Evolutionary conservation across 2,113 vertebrate species (phyloP).

Genomic region (Petroica traversi): DNA sequence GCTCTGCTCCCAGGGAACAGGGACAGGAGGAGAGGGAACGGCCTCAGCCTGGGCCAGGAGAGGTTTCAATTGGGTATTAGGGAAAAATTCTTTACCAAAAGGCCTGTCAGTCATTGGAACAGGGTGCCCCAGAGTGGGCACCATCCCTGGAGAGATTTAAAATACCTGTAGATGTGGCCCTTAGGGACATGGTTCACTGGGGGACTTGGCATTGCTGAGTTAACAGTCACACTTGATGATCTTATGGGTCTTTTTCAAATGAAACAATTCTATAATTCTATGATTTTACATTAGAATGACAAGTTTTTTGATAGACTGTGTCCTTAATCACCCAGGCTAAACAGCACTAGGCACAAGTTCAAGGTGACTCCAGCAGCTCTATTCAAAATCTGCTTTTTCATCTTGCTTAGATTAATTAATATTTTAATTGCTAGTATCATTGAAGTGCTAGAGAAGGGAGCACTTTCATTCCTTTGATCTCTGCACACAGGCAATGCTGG

Average conservation of each 20-base stretch:
- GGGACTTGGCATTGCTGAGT: background rate
- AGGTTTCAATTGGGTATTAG: background rate
- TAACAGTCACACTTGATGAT: background rate
- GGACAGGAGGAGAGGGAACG: background rate
- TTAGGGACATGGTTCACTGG: background rate
- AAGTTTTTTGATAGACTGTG: conserved; percentile 54
- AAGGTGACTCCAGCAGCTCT: conserved; percentile 65
- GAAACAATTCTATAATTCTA: background rate
- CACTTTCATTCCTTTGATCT: conserved; percentile 63
- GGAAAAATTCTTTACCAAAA: background rate
- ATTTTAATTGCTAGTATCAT: conserved; percentile 67
- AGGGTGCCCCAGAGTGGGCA: background rate
- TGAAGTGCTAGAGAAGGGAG: conserved; percentile 57
- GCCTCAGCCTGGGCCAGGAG: fast-evolving
- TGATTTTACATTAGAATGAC: background rate
- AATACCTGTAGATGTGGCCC: background rate
- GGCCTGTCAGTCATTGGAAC: background rate
- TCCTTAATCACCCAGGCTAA: conserved; percentile 62
- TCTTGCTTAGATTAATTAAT: conserved; percentile 68
- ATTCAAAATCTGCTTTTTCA: conserved; percentile 63
- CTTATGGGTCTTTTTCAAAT: background rate
- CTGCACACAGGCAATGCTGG: conserved; percentile 14
- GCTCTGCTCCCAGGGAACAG: background rate
- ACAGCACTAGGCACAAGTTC: conserved; percentile 24
- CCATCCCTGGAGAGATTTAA: background rate